Conservation (phyloP, 2,888 invertebrate genomes). For the Eupithecia exiguata region DNA sequence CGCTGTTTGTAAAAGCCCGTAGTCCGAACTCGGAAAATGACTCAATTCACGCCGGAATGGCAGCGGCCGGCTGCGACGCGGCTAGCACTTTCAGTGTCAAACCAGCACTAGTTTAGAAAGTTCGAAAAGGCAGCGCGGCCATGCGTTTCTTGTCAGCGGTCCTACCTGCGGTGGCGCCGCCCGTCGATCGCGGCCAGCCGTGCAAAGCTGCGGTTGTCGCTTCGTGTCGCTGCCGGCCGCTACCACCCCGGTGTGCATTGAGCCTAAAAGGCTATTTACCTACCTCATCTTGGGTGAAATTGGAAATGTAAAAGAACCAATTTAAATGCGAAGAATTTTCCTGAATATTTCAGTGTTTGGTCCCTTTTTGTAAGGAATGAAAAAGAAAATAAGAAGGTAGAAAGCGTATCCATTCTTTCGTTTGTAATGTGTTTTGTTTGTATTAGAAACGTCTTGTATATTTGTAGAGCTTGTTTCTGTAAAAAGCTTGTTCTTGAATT, state of each 20-base stretch:
- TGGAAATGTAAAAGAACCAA: slow-evolving; percentile 35
- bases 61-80: background rate
- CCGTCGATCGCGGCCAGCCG: background rate
- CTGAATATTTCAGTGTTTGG: slow-evolving; percentile 33
- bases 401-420: slow-evolving; percentile 9
- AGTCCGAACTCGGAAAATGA: too few relatives aligned
- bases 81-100: background rate
- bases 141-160: background rate
- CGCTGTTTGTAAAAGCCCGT: too few relatives aligned
- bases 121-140: background rate
- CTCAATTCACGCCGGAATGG: background rate
- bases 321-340: slow-evolving; percentile 37
- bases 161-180: background rate
- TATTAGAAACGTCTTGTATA: background rate
- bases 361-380: slow-evolving; percentile 21
- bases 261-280: slow-evolving; percentile 13
- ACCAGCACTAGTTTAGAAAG: background rate
- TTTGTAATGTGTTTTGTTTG: slow-evolving; percentile 5
- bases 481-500: background rate
- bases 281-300: slow-evolving; percentile 30
- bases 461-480: background rate
- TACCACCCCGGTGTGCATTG: background rate
- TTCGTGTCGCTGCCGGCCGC: background rate
- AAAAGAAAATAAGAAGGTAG: slow-evolving; percentile 16
- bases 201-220: background rate